phyloP scores from a whole-genome alignment of 2,888 invertebrate species.

The Capitulum mitella region DNA sequence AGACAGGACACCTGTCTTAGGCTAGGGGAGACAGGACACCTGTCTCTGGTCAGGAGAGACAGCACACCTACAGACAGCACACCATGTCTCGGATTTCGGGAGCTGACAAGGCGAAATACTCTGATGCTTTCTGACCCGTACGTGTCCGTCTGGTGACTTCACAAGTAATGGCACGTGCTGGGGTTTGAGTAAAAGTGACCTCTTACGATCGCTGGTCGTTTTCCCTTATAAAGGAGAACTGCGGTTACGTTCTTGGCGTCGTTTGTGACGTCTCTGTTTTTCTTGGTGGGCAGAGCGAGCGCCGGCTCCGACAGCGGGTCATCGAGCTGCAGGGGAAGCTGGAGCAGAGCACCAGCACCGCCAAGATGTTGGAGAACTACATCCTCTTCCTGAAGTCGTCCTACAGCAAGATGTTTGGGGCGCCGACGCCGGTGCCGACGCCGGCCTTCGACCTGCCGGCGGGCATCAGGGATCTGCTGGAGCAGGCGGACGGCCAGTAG shows the following conservation, averaged over 20 bases:
- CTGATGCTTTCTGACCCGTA: no score
- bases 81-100: no score
- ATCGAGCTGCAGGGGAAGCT: neutral
- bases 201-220: no score
- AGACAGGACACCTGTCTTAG: neutral
- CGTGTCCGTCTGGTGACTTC: no score
- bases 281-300: neutral
- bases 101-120: no score
- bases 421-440: neutral
- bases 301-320: conserved; percentile 3
- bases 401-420: conserved; percentile 7
- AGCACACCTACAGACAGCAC: no score
- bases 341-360: neutral
- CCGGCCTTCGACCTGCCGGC: neutral
- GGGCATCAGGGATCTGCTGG: neutral
- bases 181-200: no score
- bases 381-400: conserved; percentile 13
- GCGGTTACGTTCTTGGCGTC: no score
- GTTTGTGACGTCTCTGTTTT: no score
- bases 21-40: neutral
- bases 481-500: neutral
- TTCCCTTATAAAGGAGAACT: no score
- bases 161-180: no score
- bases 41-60: neutral
- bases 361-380: conserved; percentile 1